These are phyloP conservation scores for Rhagonycha lutea DNA, from an alignment of 2,888 invertebrate genomes.

Conservation along the genomic window DNA sequence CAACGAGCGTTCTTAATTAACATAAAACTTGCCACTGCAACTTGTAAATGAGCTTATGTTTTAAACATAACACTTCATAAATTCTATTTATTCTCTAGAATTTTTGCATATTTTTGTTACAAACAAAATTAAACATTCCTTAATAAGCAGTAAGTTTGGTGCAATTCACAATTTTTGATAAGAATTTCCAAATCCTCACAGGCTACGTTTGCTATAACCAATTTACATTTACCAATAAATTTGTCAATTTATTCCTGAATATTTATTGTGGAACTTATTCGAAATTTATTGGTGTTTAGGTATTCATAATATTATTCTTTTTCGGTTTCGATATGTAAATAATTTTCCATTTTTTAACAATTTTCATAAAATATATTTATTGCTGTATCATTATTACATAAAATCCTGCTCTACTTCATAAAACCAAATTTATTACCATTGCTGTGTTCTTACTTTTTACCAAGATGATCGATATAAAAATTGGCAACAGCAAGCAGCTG, in stretches of 20 bases:
- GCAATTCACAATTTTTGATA: neutral
- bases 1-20: constrained; percentile 7
- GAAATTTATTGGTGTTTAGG: constrained; percentile 1
- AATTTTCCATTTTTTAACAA: neutral
- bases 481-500: neutral
- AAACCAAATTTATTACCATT: neutral
- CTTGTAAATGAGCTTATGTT: constrained; percentile 11
- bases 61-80: constrained; percentile 6
- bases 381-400: neutral
- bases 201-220: neutral
- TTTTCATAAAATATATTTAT: neutral
- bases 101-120: neutral
- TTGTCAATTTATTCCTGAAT: constrained; percentile 1
- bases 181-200: neutral
- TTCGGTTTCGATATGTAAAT: neutral
- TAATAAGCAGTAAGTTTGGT: neutral
- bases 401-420: neutral
- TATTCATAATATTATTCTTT: constrained; percentile 2
- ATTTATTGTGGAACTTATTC: neutral
- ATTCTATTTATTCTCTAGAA: neutral
- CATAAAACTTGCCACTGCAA: constrained; percentile 10
- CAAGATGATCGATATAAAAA: constrained; percentile 1
- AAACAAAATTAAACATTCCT: neutral
- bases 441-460: neutral
- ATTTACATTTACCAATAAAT: constrained; percentile 3